phyloP scores from a whole-genome alignment of 1,140 invertebrate genomes.

The Bombus huntii region DNA sequence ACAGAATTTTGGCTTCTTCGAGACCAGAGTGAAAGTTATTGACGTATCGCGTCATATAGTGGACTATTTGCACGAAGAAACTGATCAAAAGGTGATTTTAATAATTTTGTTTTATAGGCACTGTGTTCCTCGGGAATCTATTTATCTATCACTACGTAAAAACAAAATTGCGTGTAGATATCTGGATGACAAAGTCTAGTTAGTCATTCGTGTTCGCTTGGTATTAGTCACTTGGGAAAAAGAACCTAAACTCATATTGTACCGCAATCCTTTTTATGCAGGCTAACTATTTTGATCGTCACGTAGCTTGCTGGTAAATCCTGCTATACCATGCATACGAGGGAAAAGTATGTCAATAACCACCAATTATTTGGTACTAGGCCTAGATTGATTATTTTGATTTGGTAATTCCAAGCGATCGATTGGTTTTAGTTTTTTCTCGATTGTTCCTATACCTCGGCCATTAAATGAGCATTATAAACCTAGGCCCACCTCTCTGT shows the following conservation, averaged over 20 bases:
- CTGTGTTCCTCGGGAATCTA: no score
- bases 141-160: not conserved
- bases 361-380: not conserved
- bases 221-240: not conserved
- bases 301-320: not conserved
- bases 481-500: fast-evolving
- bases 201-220: not conserved
- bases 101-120: no score
- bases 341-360: not conserved
- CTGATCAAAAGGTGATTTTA: no score
- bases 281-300: not conserved
- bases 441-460: no score
- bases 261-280: not conserved
- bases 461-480: not conserved
- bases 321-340: not conserved
- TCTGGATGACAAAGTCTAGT: not conserved
- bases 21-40: no score
- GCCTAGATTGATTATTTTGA: not conserved
- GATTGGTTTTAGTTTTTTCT: not conserved
- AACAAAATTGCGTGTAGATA: not conserved
- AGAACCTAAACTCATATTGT: not conserved
- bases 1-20: no score
- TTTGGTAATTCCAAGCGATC: not conserved
- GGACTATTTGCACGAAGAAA: no score
- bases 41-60: no score